Base-by-base conservation (phyloP, 2,888 invertebrate species). In the Amaurobius ferox region DNA sequence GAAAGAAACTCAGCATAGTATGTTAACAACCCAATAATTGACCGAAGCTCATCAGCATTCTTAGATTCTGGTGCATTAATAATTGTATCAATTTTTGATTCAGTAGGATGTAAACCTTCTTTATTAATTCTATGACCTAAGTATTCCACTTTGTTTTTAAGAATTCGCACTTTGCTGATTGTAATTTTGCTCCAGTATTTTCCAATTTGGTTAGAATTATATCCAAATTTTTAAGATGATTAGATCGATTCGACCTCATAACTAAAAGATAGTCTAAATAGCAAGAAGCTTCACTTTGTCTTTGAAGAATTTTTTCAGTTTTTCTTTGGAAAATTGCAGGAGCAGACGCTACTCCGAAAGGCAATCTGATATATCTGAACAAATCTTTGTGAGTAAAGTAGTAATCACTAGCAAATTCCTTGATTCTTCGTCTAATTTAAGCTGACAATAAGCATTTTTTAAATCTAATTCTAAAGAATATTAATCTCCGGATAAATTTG, bases 1-100 rank as follows among this genome's bases (percentile, higher is more conserved):
- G 88, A 88, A 16, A 90, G 74, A 71, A 90, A 90, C n/a, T 88
- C 85, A 0, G 71, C 87, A 71, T 90, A 90, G 71, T 89, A 89
- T 28, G 89, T 89, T 0, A 90, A 61, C 76, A 90, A 73, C 7
- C 90, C 90, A 1, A 90, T 23, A 71, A 89, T 90, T 1, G 89
- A 88, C 19, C 88, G 81, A 5, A 90, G 76, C 61, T 90, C 88
- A 19, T 28, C 78, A 2, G 89, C 77, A 55, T 89, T 89, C 19
- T 76, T 88, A 0, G 90, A 90, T 7, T 66, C 55, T 26, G 90
- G 89, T 71, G 89, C 88, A 26, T 90, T 73, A 23, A 64, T 62
- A 11, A 90, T 89, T 0, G 89, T 90, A 44, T 88, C 64, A 1
- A 89, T 77, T 70, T 89, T 90, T n/a, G 87, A 72, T n/a, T n/a